Base-by-base conservation (phyloP, 2,888 invertebrate species). In the Brachypalpus laphriformis region DNA sequence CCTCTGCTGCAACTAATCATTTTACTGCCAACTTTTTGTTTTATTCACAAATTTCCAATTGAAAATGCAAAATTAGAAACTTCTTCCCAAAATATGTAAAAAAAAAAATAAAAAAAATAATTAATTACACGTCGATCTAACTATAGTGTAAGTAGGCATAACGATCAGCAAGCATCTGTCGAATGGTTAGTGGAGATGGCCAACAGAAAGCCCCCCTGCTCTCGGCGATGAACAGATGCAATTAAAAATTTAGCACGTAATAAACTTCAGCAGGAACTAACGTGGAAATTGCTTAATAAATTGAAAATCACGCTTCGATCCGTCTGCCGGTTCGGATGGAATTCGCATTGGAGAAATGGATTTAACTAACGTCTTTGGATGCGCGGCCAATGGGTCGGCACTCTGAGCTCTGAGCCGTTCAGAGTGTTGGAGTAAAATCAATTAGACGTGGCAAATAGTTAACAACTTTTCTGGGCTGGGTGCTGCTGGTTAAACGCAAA, bases 211-310 rank as follows among this genome's bases (percentile, higher is more conserved):
- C 49, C 22, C 18, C 28, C 25, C 31, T 22, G 31, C 45, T n/a
- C 22, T 2, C 18, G 47, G 9, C 9, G 25, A 51, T n/a, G n/a
- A n/a, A 5, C 14, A 40, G 71, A 72, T 49, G 72, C 59, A 72
- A 61, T 72, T 72, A 72, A 72, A 61, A 72, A 72, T 72, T 72
- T 72, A 72, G 72, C 72, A 72, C 72, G 31, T 61, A 72, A 72
- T 72, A 72, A 72, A 22, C 57, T 25, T 51, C 40, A 72, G n/a
- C 61, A 51, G 72, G 61, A 72, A 61, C 72, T 37, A 72, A 72
- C 49, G 72, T 61, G 59, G 61, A 49, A 72, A 72, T 59, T 72
- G 72, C 61, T 61, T 40, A 61, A 51, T 72, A 72, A 72, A 72
- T 72, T 72, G 40, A 72, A 72, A 25, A 61, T 72, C 61, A 51